Percentiles rank a stretch among this genome's conserved stretches.
Evolutionary conservation across 35 echinoderm and acorn worm species (phyloP).

Genomic region (Anneissia japonica): DNA sequence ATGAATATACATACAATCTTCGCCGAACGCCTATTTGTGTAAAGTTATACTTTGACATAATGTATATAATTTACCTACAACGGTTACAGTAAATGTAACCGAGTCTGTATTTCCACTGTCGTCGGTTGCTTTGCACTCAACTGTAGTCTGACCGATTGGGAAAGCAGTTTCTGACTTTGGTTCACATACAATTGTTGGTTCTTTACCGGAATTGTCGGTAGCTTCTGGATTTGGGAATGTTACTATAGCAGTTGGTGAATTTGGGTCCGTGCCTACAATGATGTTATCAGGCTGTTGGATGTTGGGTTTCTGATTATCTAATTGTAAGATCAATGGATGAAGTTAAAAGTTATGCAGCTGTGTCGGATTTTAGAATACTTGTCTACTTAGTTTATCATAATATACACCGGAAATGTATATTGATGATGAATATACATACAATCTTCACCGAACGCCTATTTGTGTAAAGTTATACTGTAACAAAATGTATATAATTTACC

Average conservation of each 20-base stretch:
- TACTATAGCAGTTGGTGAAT: neutral
- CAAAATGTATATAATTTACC: constrained; percentile 6
- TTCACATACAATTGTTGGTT: neutral
- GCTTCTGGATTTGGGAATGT: neutral
- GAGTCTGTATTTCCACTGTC: constrained; percentile 1
- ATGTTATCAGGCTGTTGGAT: neutral
- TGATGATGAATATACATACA: too few species aligned
- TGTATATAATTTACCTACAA: constrained; percentile 4
- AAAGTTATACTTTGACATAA: too few species aligned
- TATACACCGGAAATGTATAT: too few species aligned
- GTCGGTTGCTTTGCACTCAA: constrained; percentile 24
- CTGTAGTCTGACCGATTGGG: constrained; percentile 7
- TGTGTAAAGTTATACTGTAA: too few species aligned
- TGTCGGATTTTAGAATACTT: too few species aligned
- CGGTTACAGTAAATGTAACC: constrained; percentile 22
- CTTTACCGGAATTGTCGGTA: constrained; percentile 20
- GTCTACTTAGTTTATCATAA: too few species aligned
- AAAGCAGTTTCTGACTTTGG: constrained; percentile 24
- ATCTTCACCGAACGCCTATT: too few species aligned
- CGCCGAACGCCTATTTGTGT: too few species aligned
- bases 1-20: too few species aligned
- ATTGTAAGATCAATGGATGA: too few species aligned
- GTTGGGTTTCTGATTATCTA: neutral
- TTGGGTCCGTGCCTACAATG: neutral
- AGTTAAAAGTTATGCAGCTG: too few species aligned